A percentile compares a stretch with the other conserved stretches of the same genome.
phyloP scores from a whole-genome alignment of 2,888 invertebrate genomes.

The Eilema caniola region DNA sequence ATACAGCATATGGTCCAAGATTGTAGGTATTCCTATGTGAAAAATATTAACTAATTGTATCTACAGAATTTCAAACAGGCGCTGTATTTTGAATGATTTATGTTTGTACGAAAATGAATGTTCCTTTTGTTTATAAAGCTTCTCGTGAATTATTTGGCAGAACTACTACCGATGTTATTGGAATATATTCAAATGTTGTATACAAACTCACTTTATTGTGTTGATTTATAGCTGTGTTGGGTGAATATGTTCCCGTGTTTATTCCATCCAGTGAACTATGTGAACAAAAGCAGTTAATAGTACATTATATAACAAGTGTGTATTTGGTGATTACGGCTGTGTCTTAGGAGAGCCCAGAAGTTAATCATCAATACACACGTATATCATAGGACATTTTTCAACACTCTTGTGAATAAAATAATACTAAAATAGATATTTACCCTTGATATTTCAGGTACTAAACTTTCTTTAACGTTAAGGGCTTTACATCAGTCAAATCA shows the following conservation, averaged over 20 bases:
- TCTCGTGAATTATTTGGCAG: conserved; percentile 9
- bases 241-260: not conserved
- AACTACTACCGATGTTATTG: conserved; percentile 9
- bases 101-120: not conserved
- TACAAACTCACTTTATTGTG: not conserved
- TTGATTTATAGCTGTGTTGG: not conserved
- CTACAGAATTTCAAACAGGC: not conserved
- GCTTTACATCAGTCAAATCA: too few relatives aligned
- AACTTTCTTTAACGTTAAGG: too few relatives aligned
- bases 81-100: not conserved
- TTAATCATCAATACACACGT: too few relatives aligned
- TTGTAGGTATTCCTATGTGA: too few relatives aligned
- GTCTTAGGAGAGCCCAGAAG: too few relatives aligned
- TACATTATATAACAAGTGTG: too few relatives aligned
- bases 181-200: conserved; percentile 7
- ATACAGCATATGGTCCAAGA: too few relatives aligned
- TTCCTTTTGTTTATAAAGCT: not conserved
- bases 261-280: not conserved
- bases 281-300: not conserved
- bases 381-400: too few relatives aligned
- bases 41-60: not conserved
- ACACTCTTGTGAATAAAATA: too few relatives aligned
- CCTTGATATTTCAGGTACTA: too few relatives aligned
- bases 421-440: too few relatives aligned
- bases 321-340: too few relatives aligned